These are phyloP conservation scores for Cynocephalus volans DNA, from an alignment of 2,113 vertebrate genomes.

Conservation along the genomic window DNA sequence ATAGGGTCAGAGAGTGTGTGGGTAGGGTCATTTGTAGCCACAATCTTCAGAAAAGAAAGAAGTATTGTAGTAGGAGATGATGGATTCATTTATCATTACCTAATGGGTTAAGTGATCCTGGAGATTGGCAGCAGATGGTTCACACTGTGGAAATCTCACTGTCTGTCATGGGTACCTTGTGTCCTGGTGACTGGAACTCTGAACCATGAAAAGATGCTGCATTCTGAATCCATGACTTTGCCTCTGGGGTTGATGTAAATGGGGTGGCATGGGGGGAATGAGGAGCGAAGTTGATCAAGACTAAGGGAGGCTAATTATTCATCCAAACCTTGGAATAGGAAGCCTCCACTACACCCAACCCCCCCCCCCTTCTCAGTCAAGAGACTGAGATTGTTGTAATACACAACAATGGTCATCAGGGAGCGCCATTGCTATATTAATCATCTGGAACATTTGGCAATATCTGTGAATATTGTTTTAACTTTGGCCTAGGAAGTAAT, in stretches of 20 bases:
- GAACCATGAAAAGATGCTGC: neutral
- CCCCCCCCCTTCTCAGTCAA: neutral
- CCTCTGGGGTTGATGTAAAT: neutral
- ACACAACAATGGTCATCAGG: neutral
- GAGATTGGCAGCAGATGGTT: neutral
- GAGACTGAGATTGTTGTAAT: neutral
- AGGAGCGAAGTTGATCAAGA: neutral
- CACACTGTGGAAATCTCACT: neutral
- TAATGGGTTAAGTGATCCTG: neutral
- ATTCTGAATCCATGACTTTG: neutral
- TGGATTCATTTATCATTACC: neutral
- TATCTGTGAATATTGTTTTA: neutral
- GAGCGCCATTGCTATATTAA: slow-evolving; percentile 34
- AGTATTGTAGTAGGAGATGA: neutral
- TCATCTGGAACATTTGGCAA: neutral
- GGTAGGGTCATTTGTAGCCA: neutral
- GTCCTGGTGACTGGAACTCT: neutral
- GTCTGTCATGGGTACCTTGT: neutral
- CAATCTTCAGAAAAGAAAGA: neutral
- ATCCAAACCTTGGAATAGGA: neutral
- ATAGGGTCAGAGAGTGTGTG: neutral
- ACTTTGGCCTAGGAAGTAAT: neutral
- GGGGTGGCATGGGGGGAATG: neutral
- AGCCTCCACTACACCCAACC: neutral
- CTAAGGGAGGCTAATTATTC: neutral